Conservation (phyloP, 2,797 vertebrate genomes). For the Gastrophryne carolinensis region DNA sequence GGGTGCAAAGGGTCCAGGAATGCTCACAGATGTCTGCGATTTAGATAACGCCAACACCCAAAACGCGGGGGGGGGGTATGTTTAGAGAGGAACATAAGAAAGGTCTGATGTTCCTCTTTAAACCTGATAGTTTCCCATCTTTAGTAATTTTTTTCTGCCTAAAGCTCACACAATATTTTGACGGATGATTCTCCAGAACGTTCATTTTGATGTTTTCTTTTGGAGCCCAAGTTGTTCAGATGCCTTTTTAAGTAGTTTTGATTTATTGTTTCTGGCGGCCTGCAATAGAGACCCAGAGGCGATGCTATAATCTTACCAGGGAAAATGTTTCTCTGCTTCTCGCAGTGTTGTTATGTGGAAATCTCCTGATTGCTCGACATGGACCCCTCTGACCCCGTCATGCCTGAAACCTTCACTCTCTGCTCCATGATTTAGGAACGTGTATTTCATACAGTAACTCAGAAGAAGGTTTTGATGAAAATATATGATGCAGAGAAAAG, state of each 20-base stretch:
- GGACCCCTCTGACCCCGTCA: constrained; percentile 46
- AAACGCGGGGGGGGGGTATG: too few relatives aligned
- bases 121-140: not conserved
- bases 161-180: not conserved
- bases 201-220: constrained; percentile 54
- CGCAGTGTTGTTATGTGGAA: constrained; percentile 45
- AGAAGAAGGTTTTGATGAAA: constrained; percentile 4
- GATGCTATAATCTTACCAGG: constrained; percentile 54
- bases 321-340: constrained; percentile 51
- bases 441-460: not conserved
- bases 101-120: too few relatives aligned
- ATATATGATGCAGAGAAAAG: not conserved
- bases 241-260: constrained; percentile 66
- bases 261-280: constrained; percentile 63
- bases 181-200: constrained; percentile 21
- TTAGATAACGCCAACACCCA: too few relatives aligned
- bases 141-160: not conserved
- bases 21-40: too few relatives aligned
- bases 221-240: constrained; percentile 64
- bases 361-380: constrained; percentile 56
- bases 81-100: too few relatives aligned
- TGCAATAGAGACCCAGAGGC: constrained; percentile 54
- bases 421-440: not conserved
- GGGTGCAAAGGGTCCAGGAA: too few relatives aligned
- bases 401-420: constrained; percentile 5